phyloP scores from a whole-genome alignment of 2,888 invertebrate genomes.

The Halictus quadricinctus region DNA sequence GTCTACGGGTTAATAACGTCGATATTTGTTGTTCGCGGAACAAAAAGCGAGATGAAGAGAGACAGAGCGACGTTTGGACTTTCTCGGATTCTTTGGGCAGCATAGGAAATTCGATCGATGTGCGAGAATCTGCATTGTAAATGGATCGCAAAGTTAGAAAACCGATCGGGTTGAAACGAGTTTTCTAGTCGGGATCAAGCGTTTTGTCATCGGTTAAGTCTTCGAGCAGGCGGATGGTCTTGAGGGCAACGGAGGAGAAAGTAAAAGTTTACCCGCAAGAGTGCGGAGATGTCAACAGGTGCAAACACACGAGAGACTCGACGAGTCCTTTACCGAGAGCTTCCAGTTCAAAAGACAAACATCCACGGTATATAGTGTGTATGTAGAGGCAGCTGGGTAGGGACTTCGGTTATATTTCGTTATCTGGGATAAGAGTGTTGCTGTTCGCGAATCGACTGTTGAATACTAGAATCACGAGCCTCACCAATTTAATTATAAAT shows the following conservation, averaged over 20 bases:
- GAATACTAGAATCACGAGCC: neutral
- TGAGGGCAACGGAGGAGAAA: neutral
- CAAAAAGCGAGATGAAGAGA: neutral
- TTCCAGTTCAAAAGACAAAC: constrained; percentile 54
- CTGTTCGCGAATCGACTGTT: constrained; percentile 2
- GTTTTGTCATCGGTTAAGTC: constrained; percentile 5
- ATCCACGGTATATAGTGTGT: neutral
- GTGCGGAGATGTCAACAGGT: constrained; percentile 57
- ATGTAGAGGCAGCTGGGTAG: neutral
- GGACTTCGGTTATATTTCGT: constrained; percentile 37
- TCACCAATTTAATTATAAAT: neutral
- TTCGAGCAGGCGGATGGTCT: constrained; percentile 4
- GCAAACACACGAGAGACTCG: constrained; percentile 31
- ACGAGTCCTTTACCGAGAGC: constrained; percentile 13
- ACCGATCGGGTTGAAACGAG: constrained; percentile 19
- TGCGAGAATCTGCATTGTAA: neutral
- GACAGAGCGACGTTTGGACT: neutral
- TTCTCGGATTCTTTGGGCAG: neutral
- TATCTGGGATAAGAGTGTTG: constrained; percentile 1
- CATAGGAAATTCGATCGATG: neutral
- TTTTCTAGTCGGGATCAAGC: constrained; percentile 1
- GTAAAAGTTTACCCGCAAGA: constrained; percentile 34
- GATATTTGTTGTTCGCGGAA: neutral
- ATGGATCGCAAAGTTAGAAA: neutral
- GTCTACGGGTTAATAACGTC: too few relatives aligned